phyloP scores from a whole-genome alignment of 1,140 invertebrate genomes.

The Acyrthosiphon pisum region DNA sequence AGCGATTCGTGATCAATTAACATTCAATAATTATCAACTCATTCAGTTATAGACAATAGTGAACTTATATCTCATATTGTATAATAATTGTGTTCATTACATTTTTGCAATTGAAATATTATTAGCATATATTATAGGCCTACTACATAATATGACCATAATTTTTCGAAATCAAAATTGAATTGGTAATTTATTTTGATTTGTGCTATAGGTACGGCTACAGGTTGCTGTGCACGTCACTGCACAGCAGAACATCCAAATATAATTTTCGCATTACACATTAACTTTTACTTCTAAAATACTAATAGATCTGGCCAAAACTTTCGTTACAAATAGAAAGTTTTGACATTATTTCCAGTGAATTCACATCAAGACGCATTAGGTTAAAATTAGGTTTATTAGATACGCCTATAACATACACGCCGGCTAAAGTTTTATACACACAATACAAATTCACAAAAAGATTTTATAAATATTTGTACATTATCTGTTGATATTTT shows the following conservation, averaged over 20 bases:
- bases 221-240: background rate
- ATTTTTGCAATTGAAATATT: background rate
- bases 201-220: background rate
- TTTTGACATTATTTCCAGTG: background rate
- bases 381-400: constrained; percentile 11
- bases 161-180: background rate
- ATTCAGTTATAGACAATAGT: background rate
- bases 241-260: background rate
- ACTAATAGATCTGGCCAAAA: background rate
- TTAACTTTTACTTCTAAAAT: background rate
- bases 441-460: background rate
- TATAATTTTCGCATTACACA: background rate
- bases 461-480: background rate
- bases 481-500: background rate
- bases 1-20: background rate
- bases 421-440: background rate
- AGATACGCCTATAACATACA: background rate
- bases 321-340: background rate
- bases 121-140: no score
- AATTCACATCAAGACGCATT: background rate
- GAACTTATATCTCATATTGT: background rate
- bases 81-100: background rate
- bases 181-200: background rate
- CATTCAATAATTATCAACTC: background rate
- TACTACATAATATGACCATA: background rate